These are phyloP conservation scores for Astreopora myriophthalma DNA, from an alignment of 64 coral and sea anemone species.

Conservation along the genomic window DNA sequence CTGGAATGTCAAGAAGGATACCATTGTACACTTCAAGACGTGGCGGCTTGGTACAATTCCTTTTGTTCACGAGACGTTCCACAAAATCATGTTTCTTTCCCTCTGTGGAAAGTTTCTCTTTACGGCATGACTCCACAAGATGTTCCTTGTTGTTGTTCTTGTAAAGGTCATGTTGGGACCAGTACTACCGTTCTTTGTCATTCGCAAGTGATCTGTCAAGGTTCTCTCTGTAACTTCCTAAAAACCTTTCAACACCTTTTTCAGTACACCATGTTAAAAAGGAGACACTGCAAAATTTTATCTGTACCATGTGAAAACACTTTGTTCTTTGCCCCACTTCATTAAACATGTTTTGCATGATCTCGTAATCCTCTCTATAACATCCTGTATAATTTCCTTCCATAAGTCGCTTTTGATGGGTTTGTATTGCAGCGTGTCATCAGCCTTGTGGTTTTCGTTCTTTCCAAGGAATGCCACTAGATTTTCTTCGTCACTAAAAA, in stretches of 20 bases:
- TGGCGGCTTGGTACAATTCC: not conserved
- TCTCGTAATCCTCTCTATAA: conserved; percentile 60
- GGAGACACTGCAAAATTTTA: not conserved
- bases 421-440: conserved; percentile 21
- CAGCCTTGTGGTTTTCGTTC: conserved; percentile 38
- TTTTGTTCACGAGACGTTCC: not conserved
- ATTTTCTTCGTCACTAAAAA: conserved; percentile 22
- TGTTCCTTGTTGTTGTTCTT: not conserved
- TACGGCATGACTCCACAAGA: no score
- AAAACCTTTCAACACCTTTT: not conserved
- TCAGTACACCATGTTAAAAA: not conserved
- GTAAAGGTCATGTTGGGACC: no score
- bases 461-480: conserved; percentile 43
- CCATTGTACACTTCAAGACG: not conserved
- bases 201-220: not conserved
- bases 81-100: not conserved
- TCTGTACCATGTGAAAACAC: conserved; percentile 1
- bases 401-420: conserved; percentile 6
- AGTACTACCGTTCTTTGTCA: no score
- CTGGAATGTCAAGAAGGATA: not conserved
- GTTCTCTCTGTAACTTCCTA: not conserved
- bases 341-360: conserved; percentile 37
- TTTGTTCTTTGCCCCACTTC: not conserved
- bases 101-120: not conserved
- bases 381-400: conserved; percentile 1